Conservation (phyloP, 2,113 vertebrate genomes). For the Sturnira hondurensis region DNA sequence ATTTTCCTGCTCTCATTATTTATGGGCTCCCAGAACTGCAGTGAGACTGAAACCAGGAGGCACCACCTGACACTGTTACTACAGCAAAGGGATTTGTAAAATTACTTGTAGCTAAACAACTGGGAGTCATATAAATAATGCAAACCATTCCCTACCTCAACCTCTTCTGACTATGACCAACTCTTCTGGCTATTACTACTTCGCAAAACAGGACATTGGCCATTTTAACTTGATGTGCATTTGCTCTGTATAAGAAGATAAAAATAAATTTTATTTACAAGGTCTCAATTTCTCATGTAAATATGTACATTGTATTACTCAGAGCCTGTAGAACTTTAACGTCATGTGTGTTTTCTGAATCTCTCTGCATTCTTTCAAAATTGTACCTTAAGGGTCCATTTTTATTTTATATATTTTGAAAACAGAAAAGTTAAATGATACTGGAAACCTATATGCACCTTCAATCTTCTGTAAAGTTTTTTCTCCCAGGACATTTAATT, state of each 20-base stretch:
- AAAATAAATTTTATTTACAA: neutral
- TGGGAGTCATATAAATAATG: slow-evolving; percentile 24
- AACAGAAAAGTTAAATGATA: neutral
- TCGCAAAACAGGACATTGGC: neutral
- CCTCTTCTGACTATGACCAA: neutral
- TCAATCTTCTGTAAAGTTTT: neutral
- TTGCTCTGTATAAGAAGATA: neutral
- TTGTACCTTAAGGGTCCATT: neutral
- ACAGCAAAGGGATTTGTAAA: neutral
- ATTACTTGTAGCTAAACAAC: neutral
- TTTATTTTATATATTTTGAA: slow-evolving; percentile 21
- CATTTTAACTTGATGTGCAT: neutral
- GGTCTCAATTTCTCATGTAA: neutral
- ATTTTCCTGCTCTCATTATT: neutral
- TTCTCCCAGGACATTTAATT: neutral
- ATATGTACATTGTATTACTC: neutral
- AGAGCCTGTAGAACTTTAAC: neutral
- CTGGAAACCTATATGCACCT: neutral
- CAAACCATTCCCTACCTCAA: neutral
- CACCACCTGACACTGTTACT: neutral
- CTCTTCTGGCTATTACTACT: neutral
- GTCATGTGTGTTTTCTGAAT: neutral
- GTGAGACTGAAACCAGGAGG: neutral
- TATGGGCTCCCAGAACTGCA: neutral
- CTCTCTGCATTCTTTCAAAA: neutral